These are phyloP conservation scores for Sinonovacula constricta DNA, from an alignment of 1,140 invertebrate species.

Conservation along the genomic window DNA sequence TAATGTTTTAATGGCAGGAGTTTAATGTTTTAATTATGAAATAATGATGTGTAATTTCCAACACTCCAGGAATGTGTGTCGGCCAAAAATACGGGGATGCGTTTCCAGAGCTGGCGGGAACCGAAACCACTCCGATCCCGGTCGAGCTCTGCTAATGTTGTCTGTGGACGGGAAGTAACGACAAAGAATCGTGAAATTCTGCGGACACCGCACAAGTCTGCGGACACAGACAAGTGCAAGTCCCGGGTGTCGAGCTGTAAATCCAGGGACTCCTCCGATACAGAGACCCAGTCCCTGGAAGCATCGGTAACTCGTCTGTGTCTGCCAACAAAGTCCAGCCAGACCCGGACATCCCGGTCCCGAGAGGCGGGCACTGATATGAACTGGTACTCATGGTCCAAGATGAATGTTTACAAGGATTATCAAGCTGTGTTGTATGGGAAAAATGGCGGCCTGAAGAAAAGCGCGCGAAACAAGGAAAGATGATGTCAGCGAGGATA, in stretches of 20 bases:
- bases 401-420: slow-evolving; percentile 50
- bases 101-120: slow-evolving; percentile 44
- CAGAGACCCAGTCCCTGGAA: neutral
- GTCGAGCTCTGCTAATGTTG: slow-evolving; percentile 29
- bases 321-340: slow-evolving; percentile 32
- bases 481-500: neutral
- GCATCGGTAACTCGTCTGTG: neutral
- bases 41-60: no score
- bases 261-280: neutral
- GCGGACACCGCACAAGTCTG: neutral
- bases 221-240: neutral
- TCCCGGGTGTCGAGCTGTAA: neutral
- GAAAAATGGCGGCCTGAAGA: slow-evolving; percentile 16
- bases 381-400: slow-evolving; percentile 49
- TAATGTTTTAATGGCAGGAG: no score
- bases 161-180: neutral
- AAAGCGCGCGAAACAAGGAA: neutral
- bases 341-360: slow-evolving; percentile 20
- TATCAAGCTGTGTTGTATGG: slow-evolving; percentile 30
- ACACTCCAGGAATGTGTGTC: slow-evolving; percentile 44
- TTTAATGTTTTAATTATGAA: no score
- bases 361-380: slow-evolving; percentile 37
- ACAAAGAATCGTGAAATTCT: neutral
- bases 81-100: slow-evolving; percentile 45
- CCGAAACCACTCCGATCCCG: slow-evolving; percentile 30